Evolutionary conservation across 2,797 vertebrate genomes (phyloP).

Genomic region (Pseudopleuronectes americanus): DNA sequence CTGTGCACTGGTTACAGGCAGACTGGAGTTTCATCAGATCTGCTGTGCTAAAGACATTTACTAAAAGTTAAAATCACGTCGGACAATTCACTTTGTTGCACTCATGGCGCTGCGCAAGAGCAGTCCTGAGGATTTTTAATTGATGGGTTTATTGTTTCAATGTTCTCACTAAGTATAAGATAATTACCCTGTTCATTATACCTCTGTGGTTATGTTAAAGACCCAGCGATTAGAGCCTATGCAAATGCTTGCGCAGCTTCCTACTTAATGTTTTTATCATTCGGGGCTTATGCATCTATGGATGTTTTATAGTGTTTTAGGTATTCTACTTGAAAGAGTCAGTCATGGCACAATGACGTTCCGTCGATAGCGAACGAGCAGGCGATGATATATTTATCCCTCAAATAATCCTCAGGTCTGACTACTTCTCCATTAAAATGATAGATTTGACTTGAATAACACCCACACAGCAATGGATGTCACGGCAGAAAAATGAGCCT

Average conservation of each 20-base stretch:
- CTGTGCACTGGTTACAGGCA: constrained; percentile 67
- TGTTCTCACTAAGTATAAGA: constrained; percentile 67
- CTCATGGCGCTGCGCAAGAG: constrained; percentile 65
- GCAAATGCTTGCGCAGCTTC: constrained; percentile 44
- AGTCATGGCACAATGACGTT: constrained; percentile 67
- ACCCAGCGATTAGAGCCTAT: constrained; percentile 64
- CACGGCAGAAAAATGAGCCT: constrained; percentile 78
- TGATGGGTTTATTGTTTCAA: constrained; percentile 74
- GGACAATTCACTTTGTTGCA: constrained; percentile 73
- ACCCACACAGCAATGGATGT: constrained; percentile 79
- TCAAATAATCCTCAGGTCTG: constrained; percentile 83
- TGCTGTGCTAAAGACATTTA: constrained; percentile 65
- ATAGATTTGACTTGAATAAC: constrained; percentile 83
- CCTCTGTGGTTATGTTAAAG: constrained; percentile 71
- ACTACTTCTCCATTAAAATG: constrained; percentile 84
- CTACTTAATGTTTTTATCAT: constrained; percentile 42
- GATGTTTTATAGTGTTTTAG: constrained; percentile 52
- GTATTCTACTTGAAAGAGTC: constrained; percentile 74
- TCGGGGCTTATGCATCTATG: constrained; percentile 36
- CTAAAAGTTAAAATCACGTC: constrained; percentile 66
- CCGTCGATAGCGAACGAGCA: constrained; percentile 74
- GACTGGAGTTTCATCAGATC: constrained; percentile 75
- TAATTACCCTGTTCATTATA: constrained; percentile 74
- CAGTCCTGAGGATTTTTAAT: constrained; percentile 70
- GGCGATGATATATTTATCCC: constrained; percentile 81